phyloP scores from a whole-genome alignment of 1,140 invertebrate species.

The Drosophila guanche region DNA sequence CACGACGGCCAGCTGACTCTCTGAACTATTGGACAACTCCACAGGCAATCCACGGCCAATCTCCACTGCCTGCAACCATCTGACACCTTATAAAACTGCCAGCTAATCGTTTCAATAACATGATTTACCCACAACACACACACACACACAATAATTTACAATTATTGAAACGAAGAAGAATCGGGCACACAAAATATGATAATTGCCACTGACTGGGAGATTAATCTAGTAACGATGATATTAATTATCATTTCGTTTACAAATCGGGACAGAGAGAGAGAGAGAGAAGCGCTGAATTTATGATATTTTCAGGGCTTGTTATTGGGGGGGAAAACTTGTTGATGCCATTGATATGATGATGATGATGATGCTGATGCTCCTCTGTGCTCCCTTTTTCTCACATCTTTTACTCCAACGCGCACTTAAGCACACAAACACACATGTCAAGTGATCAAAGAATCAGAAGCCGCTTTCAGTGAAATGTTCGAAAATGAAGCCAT shows the following conservation, averaged over 20 bases:
- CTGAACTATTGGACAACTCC: constrained; percentile 19
- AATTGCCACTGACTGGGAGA: constrained; percentile 61
- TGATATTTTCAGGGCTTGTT: constrained; percentile 60
- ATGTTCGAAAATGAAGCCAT: constrained; percentile 67
- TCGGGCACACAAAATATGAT: constrained; percentile 65
- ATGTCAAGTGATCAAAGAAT: constrained; percentile 72
- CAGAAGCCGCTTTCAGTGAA: constrained; percentile 53
- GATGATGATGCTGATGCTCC: constrained; percentile 59
- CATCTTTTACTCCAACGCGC: constrained; percentile 65
- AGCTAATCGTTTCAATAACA: constrained; percentile 79
- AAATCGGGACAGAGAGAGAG: constrained; percentile 49
- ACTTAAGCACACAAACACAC: constrained; percentile 56
- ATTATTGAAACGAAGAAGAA: constrained; percentile 68
- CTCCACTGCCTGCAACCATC: background rate
- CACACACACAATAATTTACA: constrained; percentile 74
- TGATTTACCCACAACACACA: constrained; percentile 71
- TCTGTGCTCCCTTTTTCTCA: constrained; percentile 77
- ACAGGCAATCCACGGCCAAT: background rate
- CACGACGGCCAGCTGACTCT: background rate
- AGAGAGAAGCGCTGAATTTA: constrained; percentile 56
- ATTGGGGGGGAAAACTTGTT: constrained; percentile 55
- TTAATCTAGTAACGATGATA: constrained; percentile 76
- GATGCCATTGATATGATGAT: constrained; percentile 18
- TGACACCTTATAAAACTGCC: constrained; percentile 72
- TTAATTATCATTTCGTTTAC: constrained; percentile 79